Percentiles rank a stretch among this genome's conserved stretches.
phyloP scores from a whole-genome alignment of 2,888 invertebrate genomes.

The Bellardia pandia region DNA sequence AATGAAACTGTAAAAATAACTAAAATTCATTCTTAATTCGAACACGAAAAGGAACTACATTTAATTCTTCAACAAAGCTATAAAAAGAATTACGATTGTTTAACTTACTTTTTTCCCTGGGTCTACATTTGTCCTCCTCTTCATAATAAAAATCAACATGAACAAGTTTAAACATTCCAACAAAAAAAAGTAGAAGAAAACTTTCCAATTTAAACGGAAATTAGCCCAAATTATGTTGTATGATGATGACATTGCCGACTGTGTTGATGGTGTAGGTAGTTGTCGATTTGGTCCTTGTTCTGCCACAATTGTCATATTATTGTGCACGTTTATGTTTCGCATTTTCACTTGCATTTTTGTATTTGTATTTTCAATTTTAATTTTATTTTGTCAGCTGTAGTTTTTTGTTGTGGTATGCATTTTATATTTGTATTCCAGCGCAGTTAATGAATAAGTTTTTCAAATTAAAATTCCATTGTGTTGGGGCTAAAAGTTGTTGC shows the following conservation, averaged over 20 bases:
- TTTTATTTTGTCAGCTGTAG: neutral
- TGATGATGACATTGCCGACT: slow-evolving; percentile 16
- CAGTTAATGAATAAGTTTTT: slow-evolving; percentile 44
- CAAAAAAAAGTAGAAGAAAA: slow-evolving; percentile 21
- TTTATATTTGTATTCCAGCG: neutral
- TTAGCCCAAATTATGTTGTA: slow-evolving; percentile 63
- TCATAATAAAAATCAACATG: neutral
- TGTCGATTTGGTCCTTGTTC: slow-evolving; percentile 29
- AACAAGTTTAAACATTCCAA: neutral
- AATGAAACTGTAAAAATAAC: too few relatives aligned
- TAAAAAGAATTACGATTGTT: neutral
- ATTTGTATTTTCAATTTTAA: neutral
- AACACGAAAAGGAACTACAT: too few relatives aligned
- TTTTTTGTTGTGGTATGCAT: neutral
- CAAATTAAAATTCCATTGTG: slow-evolving; percentile 13
- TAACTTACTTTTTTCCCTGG: neutral
- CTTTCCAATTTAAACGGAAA: slow-evolving; percentile 52
- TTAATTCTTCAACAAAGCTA: too few relatives aligned
- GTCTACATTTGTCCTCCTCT: neutral
- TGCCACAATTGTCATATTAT: slow-evolving; percentile 45
- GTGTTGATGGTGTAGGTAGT: neutral
- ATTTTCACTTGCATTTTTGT: slow-evolving; percentile 23
- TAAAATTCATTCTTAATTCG: too few relatives aligned
- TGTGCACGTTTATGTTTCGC: neutral
- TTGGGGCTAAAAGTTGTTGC: slow-evolving; percentile 4